Evolutionary conservation across 2,888 invertebrate genomes (phyloP), one percentile per base, ranked within the genome.

Genomic region (Crepidodera aurea): DNA sequence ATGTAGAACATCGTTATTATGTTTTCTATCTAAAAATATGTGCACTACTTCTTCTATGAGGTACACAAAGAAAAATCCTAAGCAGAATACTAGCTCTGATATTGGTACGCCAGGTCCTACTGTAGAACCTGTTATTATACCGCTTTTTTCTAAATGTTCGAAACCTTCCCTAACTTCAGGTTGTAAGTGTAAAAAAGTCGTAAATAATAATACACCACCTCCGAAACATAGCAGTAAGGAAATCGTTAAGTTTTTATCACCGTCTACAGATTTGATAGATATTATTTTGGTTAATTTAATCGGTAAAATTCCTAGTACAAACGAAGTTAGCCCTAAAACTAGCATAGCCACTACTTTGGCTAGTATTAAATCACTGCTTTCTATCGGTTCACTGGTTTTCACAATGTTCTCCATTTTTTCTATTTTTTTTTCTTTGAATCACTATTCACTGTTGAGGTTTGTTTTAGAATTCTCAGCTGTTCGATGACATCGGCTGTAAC

Each of bases 11-110:
- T 65, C 63, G 16, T 67, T 81, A 54, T 83, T 42, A 70, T 78
- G 74, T 75, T 82, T 81, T 34, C 75, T 75, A 62, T 84, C 84
- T 29, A 87, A 73, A 3, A 83, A 81, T 4, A 83, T 78, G 74
- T 87, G 87, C 1, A 87, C 87, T 8, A 85, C 71, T 72, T 88
- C 87, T 72, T 88, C 88, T 40, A 88, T 83, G 7, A 87, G 76
- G 71, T 88, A 88, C 0, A 88, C 87, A 64, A 87, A 82, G 77
- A 88, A 87, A 75, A 88, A 88, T 1, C 88, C 88, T 1, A 82
- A 74, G 75, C 88, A 87, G 73, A 88, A 86, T 12, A 87, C 82
- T 13, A 88, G 75, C 68, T 88, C 85, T 10, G 84, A 85, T 2
- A 84, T 76, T 5, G 86, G 82, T 8, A 87, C 79, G 13, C 83